phyloP scores from a whole-genome alignment of 2,888 invertebrate species.

The Hipparchia sbordonii region DNA sequence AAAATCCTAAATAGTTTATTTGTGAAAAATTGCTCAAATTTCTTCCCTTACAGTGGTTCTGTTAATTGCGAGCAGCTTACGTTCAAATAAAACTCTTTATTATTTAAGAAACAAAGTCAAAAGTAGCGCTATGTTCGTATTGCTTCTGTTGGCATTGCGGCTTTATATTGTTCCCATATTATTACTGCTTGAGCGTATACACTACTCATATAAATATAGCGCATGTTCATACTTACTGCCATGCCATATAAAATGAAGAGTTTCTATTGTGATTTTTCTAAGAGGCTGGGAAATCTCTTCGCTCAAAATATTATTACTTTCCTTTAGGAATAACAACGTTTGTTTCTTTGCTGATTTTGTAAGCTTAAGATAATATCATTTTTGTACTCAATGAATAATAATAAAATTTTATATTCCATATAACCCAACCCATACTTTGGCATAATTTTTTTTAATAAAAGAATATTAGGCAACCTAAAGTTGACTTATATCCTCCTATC shows the following conservation, averaged over 20 bases:
- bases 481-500: too few relatives aligned
- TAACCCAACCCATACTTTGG: too few relatives aligned
- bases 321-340: slow-evolving; percentile 17
- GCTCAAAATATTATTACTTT: slow-evolving; percentile 25
- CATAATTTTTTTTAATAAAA: too few relatives aligned
- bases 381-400: background rate
- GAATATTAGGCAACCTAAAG: too few relatives aligned
- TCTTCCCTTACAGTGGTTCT: too few relatives aligned
- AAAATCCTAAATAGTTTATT: too few relatives aligned
- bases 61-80: too few relatives aligned
- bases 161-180: slow-evolving; percentile 35
- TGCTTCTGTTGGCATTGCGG: background rate
- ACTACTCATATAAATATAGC: slow-evolving; percentile 20
- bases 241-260: slow-evolving; percentile 37
- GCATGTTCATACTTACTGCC: slow-evolving; percentile 35
- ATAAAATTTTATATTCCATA: too few relatives aligned
- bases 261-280: slow-evolving; percentile 32
- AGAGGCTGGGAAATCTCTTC: slow-evolving; percentile 24
- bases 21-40: too few relatives aligned
- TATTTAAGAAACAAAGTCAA: too few relatives aligned
- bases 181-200: slow-evolving; percentile 37
- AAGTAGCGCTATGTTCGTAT: background rate
- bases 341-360: background rate
- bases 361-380: background rate
- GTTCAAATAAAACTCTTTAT: too few relatives aligned